Evolutionary conservation across 2,888 invertebrate species (phyloP).

Genomic region (Thereva nobilitata): DNA sequence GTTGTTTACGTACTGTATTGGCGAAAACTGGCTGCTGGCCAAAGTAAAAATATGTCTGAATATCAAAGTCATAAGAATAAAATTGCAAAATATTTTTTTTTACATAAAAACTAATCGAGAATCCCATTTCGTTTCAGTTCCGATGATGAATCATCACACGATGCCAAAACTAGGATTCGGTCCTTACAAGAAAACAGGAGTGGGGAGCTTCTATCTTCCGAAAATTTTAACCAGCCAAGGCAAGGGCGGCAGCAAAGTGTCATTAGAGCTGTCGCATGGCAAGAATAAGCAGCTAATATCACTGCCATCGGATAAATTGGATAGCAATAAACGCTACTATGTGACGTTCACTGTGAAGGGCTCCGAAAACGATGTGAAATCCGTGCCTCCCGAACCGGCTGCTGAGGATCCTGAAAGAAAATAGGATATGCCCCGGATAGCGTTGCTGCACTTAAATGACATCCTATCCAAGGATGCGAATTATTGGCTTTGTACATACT

Average conservation of each 20-base stretch:
- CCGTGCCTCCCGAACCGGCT: slow-evolving; percentile 12
- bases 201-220: slow-evolving; percentile 66
- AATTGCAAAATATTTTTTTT: no score
- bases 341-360: slow-evolving; percentile 91
- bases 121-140: slow-evolving; percentile 63
- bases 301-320: slow-evolving; percentile 82
- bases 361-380: slow-evolving; percentile 44
- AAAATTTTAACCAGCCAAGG: slow-evolving; percentile 62
- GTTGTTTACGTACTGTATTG: no score
- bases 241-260: slow-evolving; percentile 61
- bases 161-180: slow-evolving; percentile 73
- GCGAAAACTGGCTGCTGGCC: no score
- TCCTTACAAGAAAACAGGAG: slow-evolving; percentile 62
- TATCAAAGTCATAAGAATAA: no score
- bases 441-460: neutral
- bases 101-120: no score
- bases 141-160: slow-evolving; percentile 77
- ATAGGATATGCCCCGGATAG: neutral
- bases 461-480: neutral
- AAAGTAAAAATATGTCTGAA: no score
- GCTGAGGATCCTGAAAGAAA: slow-evolving; percentile 20
- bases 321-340: slow-evolving; percentile 88
- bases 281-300: slow-evolving; percentile 84
- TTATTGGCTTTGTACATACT: slow-evolving; percentile 9
- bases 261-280: slow-evolving; percentile 82